These are phyloP conservation scores for Cynopterus sphinx DNA, from an alignment of 2,797 vertebrate genomes.

Conservation along the genomic window DNA sequence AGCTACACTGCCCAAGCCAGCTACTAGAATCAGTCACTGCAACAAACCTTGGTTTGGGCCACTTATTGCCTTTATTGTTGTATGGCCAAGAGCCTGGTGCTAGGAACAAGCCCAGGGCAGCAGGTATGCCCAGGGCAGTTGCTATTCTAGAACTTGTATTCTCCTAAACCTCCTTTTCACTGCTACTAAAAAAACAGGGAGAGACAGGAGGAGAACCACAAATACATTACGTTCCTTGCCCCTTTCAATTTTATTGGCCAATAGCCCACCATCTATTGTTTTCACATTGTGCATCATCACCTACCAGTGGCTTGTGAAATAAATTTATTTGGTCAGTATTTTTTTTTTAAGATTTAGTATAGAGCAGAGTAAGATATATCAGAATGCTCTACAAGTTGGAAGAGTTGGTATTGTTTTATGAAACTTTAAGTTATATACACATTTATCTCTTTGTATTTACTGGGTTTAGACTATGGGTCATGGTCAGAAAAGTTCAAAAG, in stretches of 20 bases:
- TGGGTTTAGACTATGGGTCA: not conserved
- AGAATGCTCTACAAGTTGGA: not conserved
- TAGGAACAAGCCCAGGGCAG: not conserved
- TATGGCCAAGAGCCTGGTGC: not conserved
- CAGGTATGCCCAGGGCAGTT: not conserved
- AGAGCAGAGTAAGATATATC: not conserved
- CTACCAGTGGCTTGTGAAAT: not conserved
- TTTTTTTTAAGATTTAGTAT: not conserved
- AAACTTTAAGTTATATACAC: not conserved
- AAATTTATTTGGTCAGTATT: not conserved
- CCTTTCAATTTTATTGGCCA: not conserved
- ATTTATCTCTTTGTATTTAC: not conserved
- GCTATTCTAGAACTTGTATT: conserved; percentile 30
- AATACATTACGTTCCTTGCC: not conserved
- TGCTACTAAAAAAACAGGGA: not conserved
- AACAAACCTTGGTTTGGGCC: not conserved
- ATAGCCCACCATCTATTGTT: not conserved
- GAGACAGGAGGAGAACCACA: not conserved
- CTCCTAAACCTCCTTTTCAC: not conserved
- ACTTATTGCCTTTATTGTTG: not conserved
- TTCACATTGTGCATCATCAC: not conserved
- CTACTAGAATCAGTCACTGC: not conserved
- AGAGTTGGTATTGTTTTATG: not conserved
- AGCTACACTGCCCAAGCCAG: not conserved
- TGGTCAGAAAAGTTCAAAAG: not conserved